phyloP scores from a whole-genome alignment of 2,797 vertebrate species.

The Catharus ustulatus region DNA sequence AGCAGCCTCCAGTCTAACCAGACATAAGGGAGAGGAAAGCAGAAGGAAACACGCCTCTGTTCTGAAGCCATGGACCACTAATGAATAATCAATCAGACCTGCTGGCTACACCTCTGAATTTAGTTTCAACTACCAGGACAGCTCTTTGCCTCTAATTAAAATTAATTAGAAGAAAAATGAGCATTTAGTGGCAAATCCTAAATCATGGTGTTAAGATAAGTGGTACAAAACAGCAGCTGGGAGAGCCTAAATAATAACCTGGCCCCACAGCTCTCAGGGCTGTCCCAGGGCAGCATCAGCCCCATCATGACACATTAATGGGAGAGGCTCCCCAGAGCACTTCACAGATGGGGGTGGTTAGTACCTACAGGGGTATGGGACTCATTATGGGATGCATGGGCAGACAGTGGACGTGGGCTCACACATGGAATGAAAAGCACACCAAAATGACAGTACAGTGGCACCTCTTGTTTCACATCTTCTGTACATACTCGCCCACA shows the following conservation, averaged over 20 bases:
- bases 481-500: not conserved
- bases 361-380: not conserved
- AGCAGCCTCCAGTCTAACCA: constrained; percentile 4
- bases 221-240: not conserved
- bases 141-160: not conserved
- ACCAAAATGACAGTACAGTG: not conserved
- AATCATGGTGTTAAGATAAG: not conserved
- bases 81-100: not conserved
- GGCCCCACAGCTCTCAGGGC: not conserved
- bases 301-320: accelerated
- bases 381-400: not conserved
- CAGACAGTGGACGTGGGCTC: not conserved
- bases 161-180: not conserved
- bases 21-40: not conserved
- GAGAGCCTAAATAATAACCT: not conserved
- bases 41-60: not conserved
- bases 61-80: not conserved
- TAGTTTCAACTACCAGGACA: not conserved
- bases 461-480: not conserved
- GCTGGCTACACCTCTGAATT: not conserved
- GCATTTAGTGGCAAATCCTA: not conserved
- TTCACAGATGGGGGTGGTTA: not conserved
- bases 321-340: not conserved
- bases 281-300: not conserved
- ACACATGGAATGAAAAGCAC: not conserved